Evolutionary conservation across 2,113 vertebrate genomes (phyloP), one percentile per base, ranked within the genome.

Genomic region (Pygathrix nemaeus): DNA sequence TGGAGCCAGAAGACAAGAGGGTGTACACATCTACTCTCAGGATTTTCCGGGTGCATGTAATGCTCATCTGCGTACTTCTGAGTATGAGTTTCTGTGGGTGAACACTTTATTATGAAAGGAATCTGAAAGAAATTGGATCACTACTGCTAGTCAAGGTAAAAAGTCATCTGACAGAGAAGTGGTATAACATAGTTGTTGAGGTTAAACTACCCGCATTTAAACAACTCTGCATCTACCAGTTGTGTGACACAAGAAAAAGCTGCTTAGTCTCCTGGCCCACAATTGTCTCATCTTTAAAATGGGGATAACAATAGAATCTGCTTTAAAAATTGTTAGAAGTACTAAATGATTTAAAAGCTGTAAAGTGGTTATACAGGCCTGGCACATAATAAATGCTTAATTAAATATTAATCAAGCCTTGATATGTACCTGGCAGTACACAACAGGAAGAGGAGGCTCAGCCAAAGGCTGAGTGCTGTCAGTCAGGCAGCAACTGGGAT

Each of bases 281-380:
- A 8, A 20, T 78, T 88, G 96, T 88, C 43, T 97, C 43, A 72
- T 87, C 21, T 92, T 96, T 88, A 48, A 90, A 85, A 94, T 75
- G 75, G 45, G 45, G 17, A 38, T 9, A 48, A 48, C 57, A 48
- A 30, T 6, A 40, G 70, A 61, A 86, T 7, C 8, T 72, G n/a
- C 45, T 92, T 86, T n/a, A 23, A 35, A 90, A 20, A 81, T 23
- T 73, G 16, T 87, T 66, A 7, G 27, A 30, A 35, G 38, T 30
- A 88, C 68, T 45, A 78, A 75, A 21, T 76, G 57, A 70, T 30
- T 55, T 57, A 43, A 97, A 57, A 43, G 30, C 43, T 27, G 6
- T 30, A 27, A 90, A 84, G 12, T 16, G 10, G 48, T 82, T 88
- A 11, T 35, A 27, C 95, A 55, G 20, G 27, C 61, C 55, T 75